These are phyloP conservation scores for Pituophis catenifer DNA, from an alignment of 2,113 vertebrate genomes.

Conservation along the genomic window DNA sequence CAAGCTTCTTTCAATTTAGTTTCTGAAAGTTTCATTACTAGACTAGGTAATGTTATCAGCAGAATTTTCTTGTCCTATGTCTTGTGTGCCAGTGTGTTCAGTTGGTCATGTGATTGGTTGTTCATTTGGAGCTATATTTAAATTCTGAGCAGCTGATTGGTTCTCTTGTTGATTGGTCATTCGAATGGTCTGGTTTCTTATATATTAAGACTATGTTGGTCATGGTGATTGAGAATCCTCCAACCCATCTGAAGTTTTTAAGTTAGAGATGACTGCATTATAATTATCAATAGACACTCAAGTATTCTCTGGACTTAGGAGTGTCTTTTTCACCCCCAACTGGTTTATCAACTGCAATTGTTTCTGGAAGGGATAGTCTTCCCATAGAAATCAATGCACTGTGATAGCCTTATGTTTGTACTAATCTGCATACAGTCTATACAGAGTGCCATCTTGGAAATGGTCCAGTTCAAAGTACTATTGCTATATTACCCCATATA, in stretches of 20 bases:
- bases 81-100: no score
- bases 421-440: neutral
- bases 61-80: no score
- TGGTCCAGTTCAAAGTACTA: neutral
- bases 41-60: no score
- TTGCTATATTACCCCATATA: neutral
- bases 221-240: neutral
- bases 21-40: no score
- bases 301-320: neutral
- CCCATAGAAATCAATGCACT: neutral
- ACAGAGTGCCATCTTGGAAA: neutral
- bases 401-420: neutral
- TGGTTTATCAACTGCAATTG: neutral
- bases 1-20: no score
- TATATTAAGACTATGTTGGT: neutral
- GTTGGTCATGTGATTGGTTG: no score
- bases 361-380: neutral
- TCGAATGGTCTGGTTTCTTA: no score
- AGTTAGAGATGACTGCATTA: neutral
- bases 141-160: no score
- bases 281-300: neutral
- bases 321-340: neutral
- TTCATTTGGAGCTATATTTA: no score
- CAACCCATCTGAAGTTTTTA: neutral
- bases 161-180: no score